Conservation (phyloP, 1,140 invertebrate species). For the Drepana arcuata region DNA sequence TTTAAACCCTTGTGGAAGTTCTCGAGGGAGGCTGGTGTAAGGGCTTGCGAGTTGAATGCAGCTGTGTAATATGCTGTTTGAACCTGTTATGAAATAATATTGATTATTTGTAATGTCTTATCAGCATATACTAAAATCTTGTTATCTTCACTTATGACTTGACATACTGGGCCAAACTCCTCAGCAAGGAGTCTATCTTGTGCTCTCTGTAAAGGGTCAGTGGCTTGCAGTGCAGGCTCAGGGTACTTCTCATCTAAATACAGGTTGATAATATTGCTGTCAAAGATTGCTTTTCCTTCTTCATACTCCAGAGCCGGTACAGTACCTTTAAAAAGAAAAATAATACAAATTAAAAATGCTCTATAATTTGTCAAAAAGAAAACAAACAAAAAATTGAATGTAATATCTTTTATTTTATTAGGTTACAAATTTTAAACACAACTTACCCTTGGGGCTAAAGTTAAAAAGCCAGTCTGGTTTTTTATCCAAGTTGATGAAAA, state of each 20-base stretch:
- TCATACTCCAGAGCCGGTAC: conserved; percentile 62
- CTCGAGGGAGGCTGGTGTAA: conserved; percentile 30
- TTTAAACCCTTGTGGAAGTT: conserved; percentile 71
- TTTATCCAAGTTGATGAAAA: conserved; percentile 85
- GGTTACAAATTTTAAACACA: too few relatives aligned
- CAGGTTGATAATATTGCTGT: conserved; percentile 79
- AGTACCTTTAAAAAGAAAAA: too few relatives aligned
- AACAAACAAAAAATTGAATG: too few relatives aligned
- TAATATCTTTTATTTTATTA: too few relatives aligned
- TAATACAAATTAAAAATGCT: too few relatives aligned
- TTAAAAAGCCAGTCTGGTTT: conserved; percentile 87
- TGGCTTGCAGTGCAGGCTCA: conserved; percentile 76
- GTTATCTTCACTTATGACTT: conserved; percentile 1
- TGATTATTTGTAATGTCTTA: too few relatives aligned
- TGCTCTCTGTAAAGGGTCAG: conserved; percentile 82
- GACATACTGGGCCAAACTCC: conserved; percentile 76
- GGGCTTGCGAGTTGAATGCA: conserved; percentile 41
- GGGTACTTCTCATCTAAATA: conserved; percentile 89
- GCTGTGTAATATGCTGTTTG: conserved; percentile 58
- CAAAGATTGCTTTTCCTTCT: conserved; percentile 51
- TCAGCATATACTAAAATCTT: conserved; percentile 2
- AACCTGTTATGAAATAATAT: too few relatives aligned
- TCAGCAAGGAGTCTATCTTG: conserved; percentile 86
- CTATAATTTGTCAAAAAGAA: too few relatives aligned
- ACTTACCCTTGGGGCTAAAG: conserved; percentile 76